Base-by-base conservation (phyloP, 2,888 invertebrate genomes). In the Myathropa florea region DNA sequence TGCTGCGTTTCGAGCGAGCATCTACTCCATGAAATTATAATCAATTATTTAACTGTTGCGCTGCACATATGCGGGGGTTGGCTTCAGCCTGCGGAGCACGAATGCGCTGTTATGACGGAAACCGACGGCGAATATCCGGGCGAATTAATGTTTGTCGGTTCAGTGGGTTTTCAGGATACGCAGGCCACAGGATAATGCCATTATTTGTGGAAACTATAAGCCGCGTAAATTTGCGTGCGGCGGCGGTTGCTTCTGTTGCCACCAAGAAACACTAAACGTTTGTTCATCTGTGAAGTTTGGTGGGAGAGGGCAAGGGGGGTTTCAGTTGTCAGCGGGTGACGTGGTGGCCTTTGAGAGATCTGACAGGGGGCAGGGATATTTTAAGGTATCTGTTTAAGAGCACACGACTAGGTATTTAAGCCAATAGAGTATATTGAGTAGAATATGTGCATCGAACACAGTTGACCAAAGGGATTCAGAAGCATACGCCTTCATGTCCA, bases 1-100 rank as follows among this genome's bases (percentile, higher is more conserved):
- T 65, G 55, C 18, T 39, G 12, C 7, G n/a, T 67, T 46, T 4
- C 26, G 55, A 63, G 28, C 78, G n/a, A 33, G 9, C 67, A 14
- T 75, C 72, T 64, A 80, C 76, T 76, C 59, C 76, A 80, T 86
- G 71, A 80, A 87, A 83, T 83, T 79, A 78, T 77, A 70, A 77
- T 80, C 83, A 87, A 85, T 87, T 88, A 88, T 88, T 88, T 73
- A 86, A 83, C 80, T 83, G 83, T 77, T 73, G 77, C 73, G 70
- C 73, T 24, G 65, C 4, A 39, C 77, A 67, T n/a, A 39, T 59
- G 28, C 9, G 60, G 18, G 21, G 14, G 21, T 46, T 28, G 39
- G 61, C 26, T 55, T 24, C 10, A 12, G 26, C 36, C 53, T 46
- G 4, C 57, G n/a, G 24, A 68, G 59, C 65, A 81, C 57, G 55